Conservation (phyloP, 2,113 vertebrate genomes). For the Lamprologus speciosus region DNA sequence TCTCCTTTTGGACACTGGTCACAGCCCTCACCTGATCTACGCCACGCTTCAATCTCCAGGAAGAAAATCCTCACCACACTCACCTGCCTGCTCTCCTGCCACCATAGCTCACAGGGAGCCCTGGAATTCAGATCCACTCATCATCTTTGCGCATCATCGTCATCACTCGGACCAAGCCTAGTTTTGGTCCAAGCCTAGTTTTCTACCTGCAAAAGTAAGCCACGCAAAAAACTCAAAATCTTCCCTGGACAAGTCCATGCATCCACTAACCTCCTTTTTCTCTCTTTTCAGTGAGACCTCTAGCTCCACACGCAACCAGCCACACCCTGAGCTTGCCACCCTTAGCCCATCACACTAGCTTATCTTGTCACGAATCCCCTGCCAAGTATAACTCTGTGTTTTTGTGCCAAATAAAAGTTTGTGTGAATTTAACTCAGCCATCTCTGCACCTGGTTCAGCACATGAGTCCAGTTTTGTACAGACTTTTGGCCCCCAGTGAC, state of each 20-base stretch:
- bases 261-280: not conserved
- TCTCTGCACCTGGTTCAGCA: not conserved
- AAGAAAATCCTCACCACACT: not conserved
- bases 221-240: not conserved
- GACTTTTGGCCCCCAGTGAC: not conserved
- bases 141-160: not conserved
- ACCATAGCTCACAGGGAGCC: not conserved
- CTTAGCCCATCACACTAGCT: not conserved
- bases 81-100: not conserved
- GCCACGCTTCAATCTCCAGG: not conserved
- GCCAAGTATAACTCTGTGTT: not conserved
- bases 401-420: not conserved
- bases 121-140: not conserved
- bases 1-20: not conserved
- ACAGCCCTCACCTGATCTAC: not conserved
- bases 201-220: not conserved
- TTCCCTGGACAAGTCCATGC: not conserved
- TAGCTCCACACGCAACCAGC: not conserved
- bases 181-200: not conserved
- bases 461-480: not conserved
- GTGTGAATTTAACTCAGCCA: not conserved
- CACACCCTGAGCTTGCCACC: not conserved
- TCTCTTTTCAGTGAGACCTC: not conserved
- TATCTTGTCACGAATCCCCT: not conserved
- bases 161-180: not conserved